Conservation (phyloP, 2,888 invertebrate genomes). For the Aromia moschata region DNA sequence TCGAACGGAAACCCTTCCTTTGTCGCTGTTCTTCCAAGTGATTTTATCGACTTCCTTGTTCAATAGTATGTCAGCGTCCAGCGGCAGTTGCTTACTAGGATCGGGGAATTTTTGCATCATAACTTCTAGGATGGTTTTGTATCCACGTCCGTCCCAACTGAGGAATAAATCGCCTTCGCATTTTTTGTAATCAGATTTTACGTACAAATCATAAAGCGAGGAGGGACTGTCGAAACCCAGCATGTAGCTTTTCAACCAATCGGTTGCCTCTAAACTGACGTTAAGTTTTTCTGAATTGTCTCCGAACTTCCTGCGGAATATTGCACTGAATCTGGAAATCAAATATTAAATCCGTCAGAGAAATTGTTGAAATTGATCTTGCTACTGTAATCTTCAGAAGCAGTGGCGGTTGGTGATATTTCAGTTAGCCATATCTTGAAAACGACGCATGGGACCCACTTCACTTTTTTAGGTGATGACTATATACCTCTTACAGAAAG, state of each 20-base stretch:
- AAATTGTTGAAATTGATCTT: too few relatives aligned
- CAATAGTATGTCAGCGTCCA: constrained; percentile 48
- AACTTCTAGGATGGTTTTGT: constrained; percentile 70
- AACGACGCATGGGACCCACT: too few relatives aligned
- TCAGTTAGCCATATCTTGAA: too few relatives aligned
- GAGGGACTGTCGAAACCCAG: constrained; percentile 18
- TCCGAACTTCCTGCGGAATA: constrained; percentile 33
- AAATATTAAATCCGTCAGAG: too few relatives aligned
- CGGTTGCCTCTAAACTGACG: constrained; percentile 6
- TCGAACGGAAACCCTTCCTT: constrained; percentile 47
- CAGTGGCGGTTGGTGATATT: too few relatives aligned
- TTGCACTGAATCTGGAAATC: constrained; percentile 15
- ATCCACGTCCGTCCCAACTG: constrained; percentile 79
- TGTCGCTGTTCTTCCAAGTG: constrained; percentile 29
- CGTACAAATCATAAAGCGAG: constrained; percentile 67
- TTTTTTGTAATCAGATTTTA: constrained; percentile 71
- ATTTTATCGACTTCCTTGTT: constrained; percentile 45
- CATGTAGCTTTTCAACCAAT: constrained; percentile 22
- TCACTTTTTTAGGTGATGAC: too few relatives aligned
- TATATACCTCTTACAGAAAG: too few relatives aligned
- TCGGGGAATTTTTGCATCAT: constrained; percentile 63
- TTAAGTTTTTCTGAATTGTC: constrained; percentile 29
- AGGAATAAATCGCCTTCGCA: constrained; percentile 75
- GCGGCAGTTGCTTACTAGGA: constrained; percentile 35
- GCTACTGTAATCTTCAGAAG: too few relatives aligned